These are phyloP conservation scores for Aurelia sp. DNA, from an alignment of 30 jellyfish, hydroid and myxozoan genomes.

Conservation along the genomic window DNA sequence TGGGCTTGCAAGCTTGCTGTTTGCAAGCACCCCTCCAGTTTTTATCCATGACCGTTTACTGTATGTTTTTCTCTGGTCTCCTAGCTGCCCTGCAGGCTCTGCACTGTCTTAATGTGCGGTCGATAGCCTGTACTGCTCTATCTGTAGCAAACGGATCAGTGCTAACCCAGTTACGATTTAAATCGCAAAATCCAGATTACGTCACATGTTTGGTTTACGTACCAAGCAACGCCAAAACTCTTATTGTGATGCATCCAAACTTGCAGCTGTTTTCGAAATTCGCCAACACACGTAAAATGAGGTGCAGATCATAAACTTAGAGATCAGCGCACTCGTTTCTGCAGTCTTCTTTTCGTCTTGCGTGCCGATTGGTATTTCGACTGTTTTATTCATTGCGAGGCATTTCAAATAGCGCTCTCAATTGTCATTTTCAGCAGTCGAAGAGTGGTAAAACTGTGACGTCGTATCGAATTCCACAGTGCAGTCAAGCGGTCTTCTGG, in stretches of 20 bases:
- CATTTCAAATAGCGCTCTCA: no score
- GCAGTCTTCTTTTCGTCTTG: no score
- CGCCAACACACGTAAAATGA: slow-evolving; percentile 9
- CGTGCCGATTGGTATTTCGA: no score
- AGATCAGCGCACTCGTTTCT: not conserved
- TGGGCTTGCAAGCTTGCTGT: not conserved
- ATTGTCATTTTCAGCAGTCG: no score
- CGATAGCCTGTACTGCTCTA: no score
- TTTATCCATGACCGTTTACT: slow-evolving; percentile 11
- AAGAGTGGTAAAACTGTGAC: no score
- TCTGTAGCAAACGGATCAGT: no score
- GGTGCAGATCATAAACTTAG: not conserved
- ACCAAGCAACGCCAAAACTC: slow-evolving; percentile 52
- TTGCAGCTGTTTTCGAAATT: slow-evolving; percentile 35
- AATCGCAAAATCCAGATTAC: slow-evolving; percentile 22
- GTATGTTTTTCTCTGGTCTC: not conserved
- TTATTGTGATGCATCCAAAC: slow-evolving; percentile 24
- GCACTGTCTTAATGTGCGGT: slow-evolving; percentile 7
- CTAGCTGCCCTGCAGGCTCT: not conserved
- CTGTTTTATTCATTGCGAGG: no score
- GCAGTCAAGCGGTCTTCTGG: no score
- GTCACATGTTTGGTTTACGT: slow-evolving; percentile 44
- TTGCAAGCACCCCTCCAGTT: not conserved
- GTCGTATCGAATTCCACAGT: no score
- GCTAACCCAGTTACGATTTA: not conserved